Percentiles rank a stretch among this genome's conserved stretches.
phyloP scores from a whole-genome alignment of 2,797 vertebrate genomes.

The Tiaroga cobitis region DNA sequence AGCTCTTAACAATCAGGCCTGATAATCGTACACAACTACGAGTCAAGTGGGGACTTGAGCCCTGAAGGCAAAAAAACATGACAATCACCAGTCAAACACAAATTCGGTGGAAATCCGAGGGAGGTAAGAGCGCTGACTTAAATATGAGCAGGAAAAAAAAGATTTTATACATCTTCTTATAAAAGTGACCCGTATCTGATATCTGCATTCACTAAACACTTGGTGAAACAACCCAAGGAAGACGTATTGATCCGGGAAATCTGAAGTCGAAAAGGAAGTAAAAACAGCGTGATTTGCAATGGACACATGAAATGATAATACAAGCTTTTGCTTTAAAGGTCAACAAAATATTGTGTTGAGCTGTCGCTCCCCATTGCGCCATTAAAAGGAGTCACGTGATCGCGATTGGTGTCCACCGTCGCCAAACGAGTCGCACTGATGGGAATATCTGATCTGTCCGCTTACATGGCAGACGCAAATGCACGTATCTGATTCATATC shows the following conservation, averaged over 20 bases:
- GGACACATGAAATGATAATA: background rate
- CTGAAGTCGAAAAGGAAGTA: background rate
- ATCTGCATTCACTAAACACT: background rate
- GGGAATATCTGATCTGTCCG: background rate
- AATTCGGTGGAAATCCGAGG: background rate
- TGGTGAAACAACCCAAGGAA: background rate
- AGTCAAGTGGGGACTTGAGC: slow-evolving; percentile 36
- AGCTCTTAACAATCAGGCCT: slow-evolving; percentile 27
- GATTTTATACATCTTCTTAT: background rate
- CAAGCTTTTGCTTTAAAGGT: background rate
- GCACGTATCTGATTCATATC: background rate
- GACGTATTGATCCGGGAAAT: background rate
- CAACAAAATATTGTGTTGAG: background rate
- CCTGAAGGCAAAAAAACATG: background rate
- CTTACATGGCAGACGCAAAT: background rate
- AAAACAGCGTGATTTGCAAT: rapidly evolving
- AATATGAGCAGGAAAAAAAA: background rate
- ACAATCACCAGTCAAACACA: slow-evolving; percentile 22
- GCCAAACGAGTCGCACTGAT: rapidly evolving
- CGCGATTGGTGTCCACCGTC: background rate
- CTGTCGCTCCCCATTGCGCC: background rate
- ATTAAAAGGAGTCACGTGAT: background rate
- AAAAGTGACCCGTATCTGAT: background rate
- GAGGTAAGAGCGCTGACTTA: background rate
- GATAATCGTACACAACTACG: slow-evolving; percentile 42